phyloP scores from a whole-genome alignment of 2,797 vertebrate species.

The Sebastes nivosus region DNA sequence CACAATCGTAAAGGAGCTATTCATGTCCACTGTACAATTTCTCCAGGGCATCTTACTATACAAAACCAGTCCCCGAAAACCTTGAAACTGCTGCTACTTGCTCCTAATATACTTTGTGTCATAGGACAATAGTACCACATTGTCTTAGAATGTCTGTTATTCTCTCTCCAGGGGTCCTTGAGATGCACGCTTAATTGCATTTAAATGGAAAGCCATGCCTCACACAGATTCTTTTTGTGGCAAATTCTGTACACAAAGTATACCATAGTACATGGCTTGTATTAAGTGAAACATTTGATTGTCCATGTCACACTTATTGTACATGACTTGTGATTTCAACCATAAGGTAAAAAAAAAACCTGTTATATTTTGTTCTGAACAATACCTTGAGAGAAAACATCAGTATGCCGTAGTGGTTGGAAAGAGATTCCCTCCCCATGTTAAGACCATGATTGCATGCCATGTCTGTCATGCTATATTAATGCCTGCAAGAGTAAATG shows the following conservation, averaged over 20 bases:
- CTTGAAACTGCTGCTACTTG: background rate
- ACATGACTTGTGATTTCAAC: background rate
- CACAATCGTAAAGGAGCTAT: background rate
- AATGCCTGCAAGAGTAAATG: background rate
- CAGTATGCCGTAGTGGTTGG: background rate
- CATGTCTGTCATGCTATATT: background rate
- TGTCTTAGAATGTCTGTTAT: background rate
- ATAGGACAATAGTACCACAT: background rate
- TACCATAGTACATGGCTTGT: background rate
- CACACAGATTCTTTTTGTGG: background rate
- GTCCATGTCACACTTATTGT: background rate
- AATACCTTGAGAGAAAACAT: background rate
- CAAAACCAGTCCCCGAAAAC: background rate
- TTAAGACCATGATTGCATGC: conserved; percentile 1
- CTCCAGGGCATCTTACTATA: background rate
- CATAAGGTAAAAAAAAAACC: background rate
- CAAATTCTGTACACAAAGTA: background rate
- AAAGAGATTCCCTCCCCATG: background rate
- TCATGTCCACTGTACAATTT: background rate
- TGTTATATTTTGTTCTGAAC: background rate
- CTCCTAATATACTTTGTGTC: background rate
- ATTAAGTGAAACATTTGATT: background rate
- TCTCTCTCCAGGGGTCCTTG: background rate
- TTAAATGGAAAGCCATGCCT: background rate
- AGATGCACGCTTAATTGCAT: background rate